These are phyloP conservation scores for Anser brachyrhynchus DNA, from an alignment of 2,113 vertebrate species.

Conservation along the genomic window DNA sequence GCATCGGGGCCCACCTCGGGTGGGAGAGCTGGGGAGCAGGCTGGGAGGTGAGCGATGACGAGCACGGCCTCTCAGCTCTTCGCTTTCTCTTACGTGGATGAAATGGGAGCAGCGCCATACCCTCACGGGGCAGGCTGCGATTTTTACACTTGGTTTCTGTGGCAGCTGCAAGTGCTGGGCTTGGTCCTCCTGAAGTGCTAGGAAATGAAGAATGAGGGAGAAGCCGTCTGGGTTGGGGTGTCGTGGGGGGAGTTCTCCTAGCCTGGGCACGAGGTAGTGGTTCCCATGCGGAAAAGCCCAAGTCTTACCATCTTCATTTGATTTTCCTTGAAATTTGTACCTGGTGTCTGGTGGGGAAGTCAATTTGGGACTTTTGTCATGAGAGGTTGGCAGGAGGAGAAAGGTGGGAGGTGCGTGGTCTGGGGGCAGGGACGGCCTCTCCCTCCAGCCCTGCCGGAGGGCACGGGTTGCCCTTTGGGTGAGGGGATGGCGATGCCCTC, in stretches of 20 bases:
- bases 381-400: not conserved
- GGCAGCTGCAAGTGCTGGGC: not conserved
- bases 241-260: not conserved
- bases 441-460: not conserved
- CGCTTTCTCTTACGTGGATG: accelerated
- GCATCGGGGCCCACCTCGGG: accelerated
- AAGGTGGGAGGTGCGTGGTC: not conserved
- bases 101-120: not conserved
- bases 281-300: not conserved
- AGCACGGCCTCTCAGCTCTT: not conserved
- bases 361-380: not conserved
- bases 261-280: not conserved
- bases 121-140: too few species aligned
- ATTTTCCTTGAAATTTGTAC: not conserved
- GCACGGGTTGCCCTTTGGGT: not conserved
- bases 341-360: not conserved
- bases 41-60: not conserved
- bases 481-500: not conserved
- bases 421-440: accelerated
- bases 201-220: not conserved
- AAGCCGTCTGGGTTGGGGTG: not conserved
- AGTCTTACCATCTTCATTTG: not conserved
- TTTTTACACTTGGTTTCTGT: not conserved
- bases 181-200: accelerated
- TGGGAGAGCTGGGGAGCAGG: not conserved